Evolutionary conservation across 2,888 invertebrate species (phyloP), one percentile per base, ranked within the genome.

Genomic region (Axea sp.): DNA sequence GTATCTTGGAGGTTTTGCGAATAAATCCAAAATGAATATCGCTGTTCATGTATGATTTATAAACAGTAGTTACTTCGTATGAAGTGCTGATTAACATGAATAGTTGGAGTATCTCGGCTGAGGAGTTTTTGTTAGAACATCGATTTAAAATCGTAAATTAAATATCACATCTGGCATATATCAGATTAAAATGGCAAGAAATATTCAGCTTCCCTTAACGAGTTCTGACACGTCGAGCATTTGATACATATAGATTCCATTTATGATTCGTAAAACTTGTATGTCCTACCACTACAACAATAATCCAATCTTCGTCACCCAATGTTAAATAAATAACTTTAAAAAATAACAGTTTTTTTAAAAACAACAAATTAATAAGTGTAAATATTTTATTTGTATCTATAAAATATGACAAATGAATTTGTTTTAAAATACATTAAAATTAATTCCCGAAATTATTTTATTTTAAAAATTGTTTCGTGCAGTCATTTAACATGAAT

Each of bases 121-220:
- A n/a, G 12, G 15, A 11, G 11, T 49, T 49, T 49, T 49, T 49
- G 49, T 33, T 19, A 7, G 43, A 17, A 4, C 31, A 31, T 33
- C 22, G 49, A 33, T 22, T 33, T 31, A 19, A 49, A 49, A 49
- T 31, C 49, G 31, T 24, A 33, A 33, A 31, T 37, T 37, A 49
- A 60, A 22, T 60, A 60, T 60, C 37, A 19, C 49, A 47, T 60
- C 60, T 47, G 47, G 39, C 60, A 37, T 43, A 49, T 30, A 33
- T 60, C 60, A 39, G 47, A 60, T 49, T 28, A 45, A 19, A 35
- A 43, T 26, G 47, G 17, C 60, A n/a, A 35, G 35, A 37, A 45
- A 17, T 28, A 31, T 31, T 31, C 3, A 12, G 12, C 31, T 47
- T 26, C 47, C 15, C 28, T 35, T 60, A 60, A 60, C 35, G 45